A percentile compares a stretch with the other conserved stretches of the same genome.
Evolutionary conservation across 1,140 invertebrate species (phyloP).

Genomic region (Coptotermes formosanus): DNA sequence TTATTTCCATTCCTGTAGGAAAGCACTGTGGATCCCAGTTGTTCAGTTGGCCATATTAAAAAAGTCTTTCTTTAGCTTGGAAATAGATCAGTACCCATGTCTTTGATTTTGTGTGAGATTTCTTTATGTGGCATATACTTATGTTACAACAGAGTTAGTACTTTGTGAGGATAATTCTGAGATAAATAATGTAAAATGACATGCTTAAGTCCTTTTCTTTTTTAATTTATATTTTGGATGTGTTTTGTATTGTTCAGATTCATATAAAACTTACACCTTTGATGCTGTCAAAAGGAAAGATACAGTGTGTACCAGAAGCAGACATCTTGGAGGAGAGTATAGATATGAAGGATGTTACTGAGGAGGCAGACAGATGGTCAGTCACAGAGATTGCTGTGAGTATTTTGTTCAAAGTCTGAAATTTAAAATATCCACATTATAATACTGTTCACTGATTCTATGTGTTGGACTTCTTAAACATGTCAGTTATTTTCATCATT

Average conservation of each 20-base stretch:
- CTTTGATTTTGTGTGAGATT: neutral
- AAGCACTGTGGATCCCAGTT: no score
- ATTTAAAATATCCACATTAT: neutral
- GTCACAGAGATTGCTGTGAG: conserved; percentile 55
- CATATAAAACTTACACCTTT: conserved; percentile 70
- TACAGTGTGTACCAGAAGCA: neutral
- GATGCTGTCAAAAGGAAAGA: conserved; percentile 58
- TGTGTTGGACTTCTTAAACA: conserved; percentile 30
- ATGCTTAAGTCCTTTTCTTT: neutral
- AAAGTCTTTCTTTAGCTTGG: no score
- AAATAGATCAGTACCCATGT: no score
- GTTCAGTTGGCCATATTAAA: no score
- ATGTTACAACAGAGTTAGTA: neutral
- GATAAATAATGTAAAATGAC: neutral
- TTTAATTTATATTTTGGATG: neutral
- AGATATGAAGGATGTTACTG: conserved; percentile 55
- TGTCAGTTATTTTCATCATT: no score
- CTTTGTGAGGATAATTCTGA: neutral
- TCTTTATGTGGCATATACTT: neutral
- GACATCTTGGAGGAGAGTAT: conserved; percentile 52
- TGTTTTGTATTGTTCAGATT: conserved; percentile 39
- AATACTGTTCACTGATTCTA: neutral
- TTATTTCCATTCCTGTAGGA: no score
- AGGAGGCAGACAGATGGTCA: conserved; percentile 47
- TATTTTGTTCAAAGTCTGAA: conserved; percentile 25